These are phyloP conservation scores for Eupithecia subfuscata DNA, from an alignment of 2,888 invertebrate species.

Conservation along the genomic window DNA sequence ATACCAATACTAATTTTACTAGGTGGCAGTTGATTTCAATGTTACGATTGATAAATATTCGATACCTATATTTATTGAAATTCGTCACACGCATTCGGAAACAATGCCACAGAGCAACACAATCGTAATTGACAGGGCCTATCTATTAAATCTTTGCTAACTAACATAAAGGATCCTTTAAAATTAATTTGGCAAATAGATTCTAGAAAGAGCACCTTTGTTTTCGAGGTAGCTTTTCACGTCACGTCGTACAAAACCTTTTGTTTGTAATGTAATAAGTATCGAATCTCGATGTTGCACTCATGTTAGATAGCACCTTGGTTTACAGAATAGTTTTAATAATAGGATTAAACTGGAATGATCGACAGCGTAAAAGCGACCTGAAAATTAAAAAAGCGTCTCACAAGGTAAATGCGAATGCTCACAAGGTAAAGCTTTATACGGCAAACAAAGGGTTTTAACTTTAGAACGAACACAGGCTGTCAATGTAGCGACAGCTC, in stretches of 20 bases:
- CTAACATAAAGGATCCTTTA: too few relatives aligned
- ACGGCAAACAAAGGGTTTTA: neutral
- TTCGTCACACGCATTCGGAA: too few relatives aligned
- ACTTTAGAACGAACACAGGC: neutral
- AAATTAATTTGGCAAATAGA: neutral
- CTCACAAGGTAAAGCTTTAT: neutral
- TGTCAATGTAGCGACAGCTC: neutral
- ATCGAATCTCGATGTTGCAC: too few relatives aligned
- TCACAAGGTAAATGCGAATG: neutral
- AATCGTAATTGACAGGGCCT: too few relatives aligned
- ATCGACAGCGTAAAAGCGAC: neutral
- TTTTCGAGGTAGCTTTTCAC: neutral
- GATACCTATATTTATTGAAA: too few relatives aligned
- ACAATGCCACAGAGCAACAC: too few relatives aligned
- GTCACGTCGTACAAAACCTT: neutral
- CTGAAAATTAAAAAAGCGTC: neutral
- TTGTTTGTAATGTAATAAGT: too few relatives aligned
- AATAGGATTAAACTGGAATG: neutral
- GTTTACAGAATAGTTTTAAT: neutral
- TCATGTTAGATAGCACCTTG: too few relatives aligned
- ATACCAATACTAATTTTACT: too few relatives aligned
- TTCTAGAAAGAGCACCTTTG: neutral
- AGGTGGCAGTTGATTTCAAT: too few relatives aligned
- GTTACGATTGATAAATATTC: too few relatives aligned
- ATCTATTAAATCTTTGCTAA: too few relatives aligned